Conservation (phyloP, 64 coral and sea anemone genomes). For the Anthopleura sola region DNA sequence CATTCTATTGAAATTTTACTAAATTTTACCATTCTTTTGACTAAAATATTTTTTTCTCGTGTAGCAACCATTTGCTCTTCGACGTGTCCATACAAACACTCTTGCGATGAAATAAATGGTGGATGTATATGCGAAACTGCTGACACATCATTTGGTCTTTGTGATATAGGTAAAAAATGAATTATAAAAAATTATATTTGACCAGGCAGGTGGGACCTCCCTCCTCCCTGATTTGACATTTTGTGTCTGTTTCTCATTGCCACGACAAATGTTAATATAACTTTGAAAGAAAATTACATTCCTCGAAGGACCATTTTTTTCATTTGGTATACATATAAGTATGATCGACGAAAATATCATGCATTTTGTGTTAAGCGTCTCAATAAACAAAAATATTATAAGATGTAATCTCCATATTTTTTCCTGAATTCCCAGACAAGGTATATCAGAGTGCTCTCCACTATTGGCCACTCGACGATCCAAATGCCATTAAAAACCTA, state of each 20-base stretch:
- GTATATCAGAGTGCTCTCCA: neutral
- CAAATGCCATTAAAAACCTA: slow-evolving; percentile 10
- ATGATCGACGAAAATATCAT: too few relatives aligned
- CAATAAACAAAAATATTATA: too few relatives aligned
- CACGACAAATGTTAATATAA: too few relatives aligned
- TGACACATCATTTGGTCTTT: neutral
- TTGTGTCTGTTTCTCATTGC: too few relatives aligned
- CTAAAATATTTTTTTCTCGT: neutral
- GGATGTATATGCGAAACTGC: slow-evolving; percentile 7
- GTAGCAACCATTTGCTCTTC: slow-evolving; percentile 21
- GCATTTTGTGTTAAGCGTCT: too few relatives aligned
- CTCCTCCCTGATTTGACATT: neutral
- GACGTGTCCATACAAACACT: slow-evolving; percentile 22
- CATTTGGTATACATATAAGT: too few relatives aligned
- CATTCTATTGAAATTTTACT: too few relatives aligned
- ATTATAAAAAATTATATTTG: too few relatives aligned
- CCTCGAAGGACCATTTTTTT: too few relatives aligned
- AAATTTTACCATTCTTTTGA: neutral
- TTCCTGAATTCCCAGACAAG: neutral
- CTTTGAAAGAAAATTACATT: too few relatives aligned
- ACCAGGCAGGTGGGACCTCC: too few relatives aligned
- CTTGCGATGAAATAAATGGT: slow-evolving; percentile 42
- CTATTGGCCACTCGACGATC: slow-evolving; percentile 27
- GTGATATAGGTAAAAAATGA: slow-evolving; percentile 24
- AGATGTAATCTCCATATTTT: too few relatives aligned